Conservation (phyloP, 2,888 invertebrate species). For the Mactromeris polynyma region DNA sequence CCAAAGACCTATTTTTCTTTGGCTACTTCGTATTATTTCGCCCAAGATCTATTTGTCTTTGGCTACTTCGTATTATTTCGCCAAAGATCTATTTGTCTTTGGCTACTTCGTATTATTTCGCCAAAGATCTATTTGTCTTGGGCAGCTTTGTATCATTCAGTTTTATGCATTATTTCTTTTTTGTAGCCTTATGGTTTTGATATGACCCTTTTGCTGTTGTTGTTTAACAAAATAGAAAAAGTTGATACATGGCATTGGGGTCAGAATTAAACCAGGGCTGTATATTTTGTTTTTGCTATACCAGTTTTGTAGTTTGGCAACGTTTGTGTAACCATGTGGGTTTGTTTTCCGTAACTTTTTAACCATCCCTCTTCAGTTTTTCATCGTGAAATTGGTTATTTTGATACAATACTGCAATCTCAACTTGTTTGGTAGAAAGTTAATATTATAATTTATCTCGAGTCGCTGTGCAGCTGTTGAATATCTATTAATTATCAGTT, state of each 20-base stretch:
- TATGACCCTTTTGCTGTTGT: not conserved
- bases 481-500: too few species aligned
- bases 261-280: not conserved
- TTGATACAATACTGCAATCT: not conserved
- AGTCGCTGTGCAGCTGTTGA: too few species aligned
- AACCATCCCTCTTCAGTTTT: not conserved
- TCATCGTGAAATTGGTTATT: not conserved
- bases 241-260: not conserved
- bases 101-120: not conserved
- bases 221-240: not conserved
- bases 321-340: slow-evolving; percentile 34
- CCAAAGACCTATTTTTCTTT: not conserved
- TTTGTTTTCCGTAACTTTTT: slow-evolving; percentile 2
- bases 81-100: too few species aligned
- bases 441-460: too few species aligned
- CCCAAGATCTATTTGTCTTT: not conserved
- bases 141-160: not conserved
- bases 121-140: too few species aligned
- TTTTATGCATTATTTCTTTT: not conserved
- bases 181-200: not conserved
- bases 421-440: too few species aligned
- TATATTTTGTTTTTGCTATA: not conserved
- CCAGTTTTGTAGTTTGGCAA: not conserved
- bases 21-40: not conserved
- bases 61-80: not conserved